Conservation (phyloP, 2,888 invertebrate species). For the Agrenia bidenticulata region DNA sequence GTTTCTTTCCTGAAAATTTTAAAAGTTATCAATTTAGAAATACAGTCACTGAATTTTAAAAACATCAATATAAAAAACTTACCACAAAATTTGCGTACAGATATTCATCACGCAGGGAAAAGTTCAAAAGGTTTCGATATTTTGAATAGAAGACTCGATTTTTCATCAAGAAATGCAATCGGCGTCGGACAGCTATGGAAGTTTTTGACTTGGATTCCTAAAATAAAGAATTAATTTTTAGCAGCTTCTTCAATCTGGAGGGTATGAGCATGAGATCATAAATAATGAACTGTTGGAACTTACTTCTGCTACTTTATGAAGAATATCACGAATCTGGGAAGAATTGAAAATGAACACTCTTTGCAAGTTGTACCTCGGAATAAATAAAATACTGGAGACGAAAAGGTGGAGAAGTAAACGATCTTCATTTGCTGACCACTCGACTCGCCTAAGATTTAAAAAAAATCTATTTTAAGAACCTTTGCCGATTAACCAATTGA, state of each 20-base stretch:
- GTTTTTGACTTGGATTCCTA: slow-evolving; percentile 41
- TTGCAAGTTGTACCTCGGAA: slow-evolving; percentile 42
- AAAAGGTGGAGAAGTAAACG: slow-evolving; percentile 35
- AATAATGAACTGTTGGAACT: too few species aligned
- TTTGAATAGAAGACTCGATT: slow-evolving; percentile 29
- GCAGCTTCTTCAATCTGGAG: too few species aligned
- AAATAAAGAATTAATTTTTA: too few species aligned
- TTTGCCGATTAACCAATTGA: too few species aligned
- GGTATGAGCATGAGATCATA: too few species aligned
- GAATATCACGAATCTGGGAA: slow-evolving; percentile 47
- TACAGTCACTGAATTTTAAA: too few species aligned
- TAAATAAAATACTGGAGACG: slow-evolving; percentile 46
- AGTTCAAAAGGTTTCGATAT: slow-evolving; percentile 31
- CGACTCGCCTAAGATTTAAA: slow-evolving; percentile 30
- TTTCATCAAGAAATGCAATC: slow-evolving; percentile 46
- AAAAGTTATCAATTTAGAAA: too few species aligned
- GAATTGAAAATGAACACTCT: slow-evolving; percentile 48
- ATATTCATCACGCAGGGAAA: slow-evolving; percentile 34
- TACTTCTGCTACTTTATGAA: slow-evolving; percentile 35
- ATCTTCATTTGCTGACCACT: slow-evolving; percentile 49
- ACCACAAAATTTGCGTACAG: slow-evolving; percentile 28
- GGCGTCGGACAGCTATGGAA: slow-evolving; percentile 41
- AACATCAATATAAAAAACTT: too few species aligned
- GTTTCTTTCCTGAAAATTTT: slow-evolving; percentile 2
- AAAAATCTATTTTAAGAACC: too few species aligned